Conservation (phyloP, 2,113 vertebrate genomes). For the Raja brachyura region DNA sequence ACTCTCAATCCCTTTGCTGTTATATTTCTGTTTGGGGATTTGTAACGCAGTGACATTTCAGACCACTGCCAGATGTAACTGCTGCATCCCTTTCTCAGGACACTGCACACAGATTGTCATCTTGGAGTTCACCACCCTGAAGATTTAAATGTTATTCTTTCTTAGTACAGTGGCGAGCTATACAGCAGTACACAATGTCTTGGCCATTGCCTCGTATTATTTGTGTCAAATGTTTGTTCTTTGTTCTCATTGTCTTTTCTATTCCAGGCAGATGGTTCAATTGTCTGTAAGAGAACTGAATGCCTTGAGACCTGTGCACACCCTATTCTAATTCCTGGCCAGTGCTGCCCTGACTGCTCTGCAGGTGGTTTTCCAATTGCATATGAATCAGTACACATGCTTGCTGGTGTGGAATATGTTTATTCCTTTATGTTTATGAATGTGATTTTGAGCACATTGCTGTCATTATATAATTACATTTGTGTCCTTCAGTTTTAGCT, state of each 20-base stretch:
- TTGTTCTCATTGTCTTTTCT: slow-evolving; percentile 39
- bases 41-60: background rate
- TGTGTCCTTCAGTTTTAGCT: background rate
- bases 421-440: background rate
- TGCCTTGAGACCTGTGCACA: slow-evolving; percentile 66
- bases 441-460: background rate
- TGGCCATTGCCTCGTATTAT: slow-evolving; percentile 25
- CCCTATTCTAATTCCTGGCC: slow-evolving; percentile 64
- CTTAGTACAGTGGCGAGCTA: background rate
- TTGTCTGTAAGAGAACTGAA: slow-evolving; percentile 63
- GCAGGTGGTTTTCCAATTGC: slow-evolving; percentile 53
- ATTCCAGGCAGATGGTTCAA: slow-evolving; percentile 59
- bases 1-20: background rate
- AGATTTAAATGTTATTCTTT: background rate
- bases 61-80: background rate
- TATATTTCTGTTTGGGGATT: background rate
- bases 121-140: background rate
- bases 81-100: background rate
- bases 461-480: background rate
- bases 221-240: slow-evolving; percentile 46
- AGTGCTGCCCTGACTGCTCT: slow-evolving; percentile 69
- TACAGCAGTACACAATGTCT: slow-evolving; percentile 23
- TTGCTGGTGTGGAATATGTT: background rate
- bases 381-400: background rate
- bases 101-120: background rate